A percentile compares a stretch with the other conserved stretches of the same genome.
These are phyloP conservation scores for Pyrocephalus nanus DNA, from an alignment of 2,797 vertebrate genomes.

Conservation along the genomic window DNA sequence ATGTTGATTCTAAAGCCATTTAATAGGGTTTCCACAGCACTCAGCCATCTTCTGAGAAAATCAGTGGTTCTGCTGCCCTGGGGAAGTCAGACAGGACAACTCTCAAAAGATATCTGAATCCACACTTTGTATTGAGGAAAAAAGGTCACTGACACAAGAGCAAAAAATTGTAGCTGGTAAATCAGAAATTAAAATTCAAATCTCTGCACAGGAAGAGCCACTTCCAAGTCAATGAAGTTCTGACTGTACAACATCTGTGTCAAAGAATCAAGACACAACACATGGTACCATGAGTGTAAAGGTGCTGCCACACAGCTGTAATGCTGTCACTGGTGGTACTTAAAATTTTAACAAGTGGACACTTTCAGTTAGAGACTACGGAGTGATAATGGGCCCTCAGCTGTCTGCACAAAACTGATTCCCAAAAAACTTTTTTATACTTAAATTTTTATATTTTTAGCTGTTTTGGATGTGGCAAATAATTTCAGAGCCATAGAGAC, in stretches of 20 bases:
- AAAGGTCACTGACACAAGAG: background rate
- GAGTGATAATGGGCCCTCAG: background rate
- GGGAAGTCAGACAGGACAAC: background rate
- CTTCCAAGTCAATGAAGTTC: background rate
- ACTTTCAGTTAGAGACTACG: background rate
- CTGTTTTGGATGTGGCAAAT: background rate
- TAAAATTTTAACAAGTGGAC: background rate
- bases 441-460: background rate
- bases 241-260: background rate
- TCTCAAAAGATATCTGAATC: background rate
- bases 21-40: constrained; percentile 4
- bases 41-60: background rate
- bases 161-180: background rate
- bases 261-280: background rate
- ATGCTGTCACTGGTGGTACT: background rate
- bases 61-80: background rate
- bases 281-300: background rate
- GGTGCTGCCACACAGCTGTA: background rate
- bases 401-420: background rate
- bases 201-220: background rate
- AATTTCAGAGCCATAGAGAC: constrained; percentile 17
- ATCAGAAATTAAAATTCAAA: constrained; percentile 23
- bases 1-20: constrained; percentile 15
- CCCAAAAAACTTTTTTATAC: background rate
- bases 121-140: background rate